Evolutionary conservation across 2,888 invertebrate genomes (phyloP).

Genomic region (Fabriciana adippe): DNA sequence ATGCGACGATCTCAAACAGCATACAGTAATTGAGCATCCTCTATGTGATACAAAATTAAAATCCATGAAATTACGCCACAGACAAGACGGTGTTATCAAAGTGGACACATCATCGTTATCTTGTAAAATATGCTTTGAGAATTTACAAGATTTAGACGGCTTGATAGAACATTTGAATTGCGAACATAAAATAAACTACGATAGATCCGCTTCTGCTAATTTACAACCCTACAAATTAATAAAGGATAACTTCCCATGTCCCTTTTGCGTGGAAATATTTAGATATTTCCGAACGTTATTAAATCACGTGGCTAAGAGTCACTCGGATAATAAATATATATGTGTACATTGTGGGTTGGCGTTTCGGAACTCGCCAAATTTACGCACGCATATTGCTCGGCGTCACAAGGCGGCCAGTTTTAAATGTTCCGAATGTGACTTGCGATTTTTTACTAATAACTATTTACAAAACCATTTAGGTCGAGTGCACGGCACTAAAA

Average conservation of each 20-base stretch:
- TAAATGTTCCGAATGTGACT: constrained; percentile 55
- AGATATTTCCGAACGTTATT: constrained; percentile 60
- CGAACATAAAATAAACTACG: constrained; percentile 54
- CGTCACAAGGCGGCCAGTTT: constrained; percentile 52
- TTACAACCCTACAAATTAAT: constrained; percentile 58
- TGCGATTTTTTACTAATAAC: constrained; percentile 50
- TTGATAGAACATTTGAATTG: constrained; percentile 55
- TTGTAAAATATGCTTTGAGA: constrained; percentile 58
- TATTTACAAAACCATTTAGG: constrained; percentile 58
- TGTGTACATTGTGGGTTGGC: constrained; percentile 63
- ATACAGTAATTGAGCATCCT: constrained; percentile 60
- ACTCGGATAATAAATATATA: constrained; percentile 61
- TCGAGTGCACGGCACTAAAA: constrained; percentile 55
- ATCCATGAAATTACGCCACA: constrained; percentile 59
- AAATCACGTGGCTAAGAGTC: constrained; percentile 57
- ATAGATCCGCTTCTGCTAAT: constrained; percentile 51
- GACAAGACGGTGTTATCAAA: constrained; percentile 63
- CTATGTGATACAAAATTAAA: constrained; percentile 60
- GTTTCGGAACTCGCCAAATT: constrained; percentile 60
- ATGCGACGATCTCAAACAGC: constrained; percentile 60
- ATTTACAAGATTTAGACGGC: constrained; percentile 49
- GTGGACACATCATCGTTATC: constrained; percentile 59
- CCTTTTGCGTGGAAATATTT: constrained; percentile 55
- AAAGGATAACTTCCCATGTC: constrained; percentile 60
- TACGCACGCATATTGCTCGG: constrained; percentile 58